A percentile compares a stretch with the other conserved stretches of the same genome.
Evolutionary conservation across 2,113 vertebrate genomes (phyloP).

Genomic region (human): GRCh38 chr14:105894001-105894500

Average conservation of each 20-base stretch:
- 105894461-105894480: too few relatives aligned
- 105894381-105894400: too few relatives aligned
- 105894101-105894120: fast-evolving
- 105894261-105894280: too few relatives aligned
- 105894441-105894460: too few relatives aligned
- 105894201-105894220: not conserved
- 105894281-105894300: too few relatives aligned
- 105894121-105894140: not conserved
- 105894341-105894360: too few relatives aligned
- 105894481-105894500: not conserved
- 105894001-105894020: not conserved
- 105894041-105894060: not conserved
- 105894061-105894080: not conserved
- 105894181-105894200: fast-evolving
- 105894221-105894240: fast-evolving
- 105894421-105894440: too few relatives aligned
- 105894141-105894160: not conserved
- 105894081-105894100: not conserved
- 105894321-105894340: fast-evolving
- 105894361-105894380: not conserved
- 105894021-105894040: not conserved
- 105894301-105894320: too few relatives aligned
- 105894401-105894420: too few relatives aligned
- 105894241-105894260: too few relatives aligned
- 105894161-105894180: not conserved